Conservation (phyloP, 2,888 invertebrate genomes). For the Cheilosia impressa region DNA sequence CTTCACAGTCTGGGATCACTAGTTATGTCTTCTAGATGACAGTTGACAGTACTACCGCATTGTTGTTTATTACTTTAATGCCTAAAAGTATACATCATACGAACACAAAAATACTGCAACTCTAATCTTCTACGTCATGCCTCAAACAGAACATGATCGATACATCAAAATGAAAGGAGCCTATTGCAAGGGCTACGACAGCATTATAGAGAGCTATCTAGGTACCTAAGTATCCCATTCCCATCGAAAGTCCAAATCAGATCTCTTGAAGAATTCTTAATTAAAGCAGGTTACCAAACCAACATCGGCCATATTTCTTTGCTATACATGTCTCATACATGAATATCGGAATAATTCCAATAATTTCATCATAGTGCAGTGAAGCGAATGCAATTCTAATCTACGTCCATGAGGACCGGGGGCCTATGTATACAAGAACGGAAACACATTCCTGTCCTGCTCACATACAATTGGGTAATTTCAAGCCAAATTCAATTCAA, state of each 20-base stretch:
- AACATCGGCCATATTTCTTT: too few relatives aligned
- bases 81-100: too few relatives aligned
- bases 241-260: neutral
- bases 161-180: too few relatives aligned
- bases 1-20: too few relatives aligned
- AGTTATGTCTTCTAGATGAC: too few relatives aligned
- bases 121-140: too few relatives aligned
- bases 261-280: neutral
- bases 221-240: too few relatives aligned
- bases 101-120: too few relatives aligned
- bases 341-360: conserved; percentile 29
- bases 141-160: too few relatives aligned
- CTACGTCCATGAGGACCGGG: neutral
- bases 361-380: conserved; percentile 34
- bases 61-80: too few relatives aligned
- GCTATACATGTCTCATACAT: neutral
- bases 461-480: conserved; percentile 64
- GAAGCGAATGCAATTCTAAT: conserved; percentile 40
- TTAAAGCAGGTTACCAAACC: neutral
- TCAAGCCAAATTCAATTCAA: conserved; percentile 55
- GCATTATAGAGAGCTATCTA: neutral
- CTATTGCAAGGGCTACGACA: neutral
- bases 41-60: too few relatives aligned
- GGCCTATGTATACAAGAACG: neutral
- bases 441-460: conserved; percentile 18